Evolutionary conservation across 2,888 invertebrate genomes (phyloP).

Genomic region (Suillia variegata): DNA sequence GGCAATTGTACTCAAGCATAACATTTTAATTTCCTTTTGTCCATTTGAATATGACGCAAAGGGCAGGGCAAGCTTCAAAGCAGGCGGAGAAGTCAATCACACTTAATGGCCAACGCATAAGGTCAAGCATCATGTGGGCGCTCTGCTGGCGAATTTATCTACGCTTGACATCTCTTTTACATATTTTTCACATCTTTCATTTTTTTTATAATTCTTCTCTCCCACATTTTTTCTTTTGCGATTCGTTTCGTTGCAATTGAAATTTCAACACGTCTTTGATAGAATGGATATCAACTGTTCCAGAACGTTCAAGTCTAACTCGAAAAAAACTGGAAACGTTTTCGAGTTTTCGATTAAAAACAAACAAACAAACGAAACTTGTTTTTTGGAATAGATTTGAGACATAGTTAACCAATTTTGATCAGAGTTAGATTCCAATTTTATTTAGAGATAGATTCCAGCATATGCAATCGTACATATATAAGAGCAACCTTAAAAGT

Average conservation of each 20-base stretch:
- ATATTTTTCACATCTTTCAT: background rate
- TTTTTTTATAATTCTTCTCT: constrained; percentile 32
- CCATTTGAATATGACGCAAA: constrained; percentile 5
- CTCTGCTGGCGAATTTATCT: constrained; percentile 28
- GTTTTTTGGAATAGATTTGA: too few relatives aligned
- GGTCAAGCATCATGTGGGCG: constrained; percentile 34
- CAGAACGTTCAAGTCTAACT: too few relatives aligned
- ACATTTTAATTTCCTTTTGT: constrained; percentile 46
- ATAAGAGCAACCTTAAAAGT: too few relatives aligned
- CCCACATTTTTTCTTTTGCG: too few relatives aligned
- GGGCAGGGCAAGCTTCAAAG: background rate
- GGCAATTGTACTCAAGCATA: constrained; percentile 35
- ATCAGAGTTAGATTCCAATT: too few relatives aligned
- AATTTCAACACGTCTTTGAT: constrained; percentile 45
- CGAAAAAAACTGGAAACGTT: too few relatives aligned
- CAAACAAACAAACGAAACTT: too few relatives aligned
- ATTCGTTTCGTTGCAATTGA: too few relatives aligned
- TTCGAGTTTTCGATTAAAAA: constrained; percentile 22
- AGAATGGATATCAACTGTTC: too few relatives aligned
- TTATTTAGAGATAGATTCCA: too few relatives aligned
- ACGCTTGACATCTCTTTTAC: constrained; percentile 21
- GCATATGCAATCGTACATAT: too few relatives aligned
- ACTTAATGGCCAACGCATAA: constrained; percentile 7
- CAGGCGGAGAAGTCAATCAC: background rate
- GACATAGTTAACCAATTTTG: too few relatives aligned